Percentiles rank a stretch among this genome's conserved stretches.
These are phyloP conservation scores for Bombyx mori DNA, from an alignment of 1,140 invertebrate genomes.

Conservation along the genomic window ASM3026992v2 NC_085119.1:5797001-5797500, in stretches of 20 bases:
- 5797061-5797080: not conserved
- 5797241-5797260: conserved; percentile 25
- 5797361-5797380: too few species aligned
- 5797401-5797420: too few species aligned
- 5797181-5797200: too few species aligned
- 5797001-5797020: too few species aligned
- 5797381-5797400: too few species aligned
- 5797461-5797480: too few species aligned
- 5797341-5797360: conserved; percentile 3
- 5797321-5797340: conserved; percentile 58
- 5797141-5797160: too few species aligned
- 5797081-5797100: not conserved
- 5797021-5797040: not conserved
- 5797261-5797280: conserved; percentile 51
- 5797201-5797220: not conserved
- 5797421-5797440: too few species aligned
- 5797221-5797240: conserved; percentile 13
- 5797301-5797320: conserved; percentile 35
- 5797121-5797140: too few species aligned
- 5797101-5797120: not conserved
- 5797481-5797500: too few species aligned
- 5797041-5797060: not conserved
- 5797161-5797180: too few species aligned
- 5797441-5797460: too few species aligned
- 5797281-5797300: conserved; percentile 30